Evolutionary conservation across 2,888 invertebrate genomes (phyloP).

Genomic region (Papilio protenor): DNA sequence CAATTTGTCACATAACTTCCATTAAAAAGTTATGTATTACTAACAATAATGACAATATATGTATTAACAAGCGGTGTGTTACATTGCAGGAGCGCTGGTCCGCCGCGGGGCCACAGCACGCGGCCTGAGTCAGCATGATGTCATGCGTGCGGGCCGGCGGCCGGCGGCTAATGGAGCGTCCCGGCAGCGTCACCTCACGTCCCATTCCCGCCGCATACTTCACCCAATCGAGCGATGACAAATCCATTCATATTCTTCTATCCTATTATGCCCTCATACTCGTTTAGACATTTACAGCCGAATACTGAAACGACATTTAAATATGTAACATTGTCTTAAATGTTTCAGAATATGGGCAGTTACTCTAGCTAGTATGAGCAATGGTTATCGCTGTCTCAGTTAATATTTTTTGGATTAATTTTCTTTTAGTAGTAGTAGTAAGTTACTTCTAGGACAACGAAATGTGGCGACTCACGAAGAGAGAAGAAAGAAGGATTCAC

Average conservation of each 20-base stretch:
- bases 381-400: not conserved
- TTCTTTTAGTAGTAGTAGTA: too few relatives aligned
- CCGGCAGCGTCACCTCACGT: slow-evolving; percentile 67
- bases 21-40: not conserved
- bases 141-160: slow-evolving; percentile 62
- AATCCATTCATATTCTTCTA: slow-evolving; percentile 76
- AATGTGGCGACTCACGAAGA: slow-evolving; percentile 51
- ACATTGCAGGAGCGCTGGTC: slow-evolving; percentile 48
- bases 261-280: slow-evolving; percentile 67
- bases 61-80: slow-evolving; percentile 29
- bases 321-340: too few relatives aligned
- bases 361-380: not conserved
- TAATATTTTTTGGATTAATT: slow-evolving; percentile 66
- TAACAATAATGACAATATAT: not conserved
- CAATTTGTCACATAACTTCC: not conserved
- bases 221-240: slow-evolving; percentile 81
- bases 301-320: too few relatives aligned
- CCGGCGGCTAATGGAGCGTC: slow-evolving; percentile 69
- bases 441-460: slow-evolving; percentile 30
- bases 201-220: slow-evolving; percentile 77
- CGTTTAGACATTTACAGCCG: slow-evolving; percentile 53
- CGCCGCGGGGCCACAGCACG: slow-evolving; percentile 55
- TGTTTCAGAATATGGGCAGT: too few relatives aligned
- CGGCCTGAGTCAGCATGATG: slow-evolving; percentile 78
- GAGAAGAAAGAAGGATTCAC: slow-evolving; percentile 82